Base-by-base conservation (phyloP, 2,797 vertebrate genomes). In the Parauchenoglanis punctatus region DNA sequence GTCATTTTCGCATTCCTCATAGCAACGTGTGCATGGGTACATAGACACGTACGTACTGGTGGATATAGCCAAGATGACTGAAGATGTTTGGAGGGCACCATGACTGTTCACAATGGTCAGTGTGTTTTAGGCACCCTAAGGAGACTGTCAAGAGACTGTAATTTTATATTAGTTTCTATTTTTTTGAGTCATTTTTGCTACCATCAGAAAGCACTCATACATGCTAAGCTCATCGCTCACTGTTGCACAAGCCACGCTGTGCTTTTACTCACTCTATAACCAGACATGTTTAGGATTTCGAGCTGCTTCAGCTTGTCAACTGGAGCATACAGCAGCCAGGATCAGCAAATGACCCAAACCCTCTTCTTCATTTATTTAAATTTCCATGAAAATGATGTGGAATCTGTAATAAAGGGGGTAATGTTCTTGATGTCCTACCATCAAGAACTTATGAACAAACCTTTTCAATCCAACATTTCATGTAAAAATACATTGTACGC, bases 1-100 rank as follows among this genome's bases (percentile, higher is more conserved):
- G 35, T 52, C 25, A 20, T 67, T 67, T 83, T 84, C 73, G 83
- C 68, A n/a, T 68, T 56, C 28, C 31, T 56, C n/a, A 54, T 31
- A 54, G 61, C 75, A 2, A 40, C 46, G 35, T 4, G 61, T 28
- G 75, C 61, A 67, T 3, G 44, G 35, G 80, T 63, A 28, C 25
- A 46, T 17, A n/a, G 35, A 44, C 20, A 1, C 46, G 35, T 46
- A 12, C n/a, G 23, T 46, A 7, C 40, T 18, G 59, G 28, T 67
- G 84, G 56, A 52, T 23, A 75, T 4, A 77, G 40, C 59, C 3
- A 59, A 81, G 59, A 46, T 18, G 23, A 67, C 17, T 8, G 56
- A 11, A n/a, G 56, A 61, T 61, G 52, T n/a, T n/a, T 17, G 63
- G 44, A 31, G 40, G 59, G 65, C 59, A 18, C 15, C 5, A 28